Conservation (phyloP, 2,888 invertebrate genomes). For the Suillia variegata region DNA sequence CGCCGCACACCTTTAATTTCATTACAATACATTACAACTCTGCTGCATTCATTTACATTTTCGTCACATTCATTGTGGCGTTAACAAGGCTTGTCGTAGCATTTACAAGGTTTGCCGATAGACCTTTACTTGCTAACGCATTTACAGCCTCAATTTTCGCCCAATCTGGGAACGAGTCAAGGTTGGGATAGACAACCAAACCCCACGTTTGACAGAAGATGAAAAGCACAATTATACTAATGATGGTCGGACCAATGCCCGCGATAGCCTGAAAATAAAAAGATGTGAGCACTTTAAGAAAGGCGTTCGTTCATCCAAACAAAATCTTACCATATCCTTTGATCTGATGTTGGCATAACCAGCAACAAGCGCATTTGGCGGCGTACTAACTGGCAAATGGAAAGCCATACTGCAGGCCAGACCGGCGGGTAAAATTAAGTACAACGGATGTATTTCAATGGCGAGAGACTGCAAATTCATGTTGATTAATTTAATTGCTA, state of each 20-base stretch:
- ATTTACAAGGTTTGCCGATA: no score
- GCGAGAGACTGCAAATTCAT: conserved; percentile 66
- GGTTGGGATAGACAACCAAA: conserved; percentile 68
- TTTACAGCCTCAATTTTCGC: no score
- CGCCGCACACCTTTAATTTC: no score
- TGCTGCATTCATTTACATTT: no score
- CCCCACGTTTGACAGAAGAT: conserved; percentile 79
- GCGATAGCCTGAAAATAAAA: conserved; percentile 71
- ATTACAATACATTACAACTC: no score
- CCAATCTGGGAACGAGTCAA: conserved; percentile 70
- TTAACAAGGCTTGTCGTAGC: no score
- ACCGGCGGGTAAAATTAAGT: conserved; percentile 87
- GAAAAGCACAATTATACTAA: conserved; percentile 75
- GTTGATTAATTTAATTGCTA: conserved; percentile 3
- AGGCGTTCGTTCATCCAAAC: not conserved
- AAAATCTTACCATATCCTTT: conserved; percentile 70
- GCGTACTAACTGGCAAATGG: conserved; percentile 93
- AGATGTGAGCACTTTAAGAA: not conserved
- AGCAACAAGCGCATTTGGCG: conserved; percentile 92
- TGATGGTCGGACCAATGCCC: conserved; percentile 78
- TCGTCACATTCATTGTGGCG: no score
- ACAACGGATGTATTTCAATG: conserved; percentile 80
- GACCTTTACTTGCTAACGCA: no score
- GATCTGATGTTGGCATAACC: conserved; percentile 81
- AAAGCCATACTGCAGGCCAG: conserved; percentile 90